Conservation (phyloP, 2,797 vertebrate genomes). For the Darevskia mixta region DNA sequence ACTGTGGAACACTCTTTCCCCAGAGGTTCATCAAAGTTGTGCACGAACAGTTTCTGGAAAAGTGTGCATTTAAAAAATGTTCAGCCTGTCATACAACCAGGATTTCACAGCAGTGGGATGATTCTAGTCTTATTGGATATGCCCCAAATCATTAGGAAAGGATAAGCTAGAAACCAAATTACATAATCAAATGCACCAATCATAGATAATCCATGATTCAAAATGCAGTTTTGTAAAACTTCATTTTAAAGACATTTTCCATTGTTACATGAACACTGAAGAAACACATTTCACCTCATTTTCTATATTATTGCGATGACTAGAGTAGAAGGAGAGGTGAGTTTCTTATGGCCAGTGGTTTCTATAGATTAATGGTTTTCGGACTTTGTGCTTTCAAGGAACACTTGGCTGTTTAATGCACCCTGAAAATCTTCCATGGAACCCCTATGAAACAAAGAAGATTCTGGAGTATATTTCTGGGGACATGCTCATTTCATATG, state of each 20-base stretch:
- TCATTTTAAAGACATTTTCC: neutral
- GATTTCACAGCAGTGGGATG: neutral
- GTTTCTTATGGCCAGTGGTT: neutral
- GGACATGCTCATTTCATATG: neutral
- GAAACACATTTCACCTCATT: neutral
- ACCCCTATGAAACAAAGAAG: neutral
- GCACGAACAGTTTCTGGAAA: conserved; percentile 6
- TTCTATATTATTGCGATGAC: neutral
- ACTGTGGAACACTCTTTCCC: neutral
- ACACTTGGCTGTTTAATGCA: neutral
- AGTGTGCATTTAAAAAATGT: neutral
- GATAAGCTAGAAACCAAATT: neutral
- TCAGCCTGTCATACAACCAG: neutral
- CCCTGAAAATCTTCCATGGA: neutral
- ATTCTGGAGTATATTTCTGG: neutral
- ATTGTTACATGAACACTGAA: neutral
- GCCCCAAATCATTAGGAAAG: neutral
- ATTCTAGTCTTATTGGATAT: neutral
- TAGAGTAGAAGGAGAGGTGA: neutral
- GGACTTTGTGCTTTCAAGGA: neutral
- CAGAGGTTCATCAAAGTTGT: neutral
- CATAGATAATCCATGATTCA: neutral
- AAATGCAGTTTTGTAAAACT: neutral
- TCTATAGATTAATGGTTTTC: neutral
- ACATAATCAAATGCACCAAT: neutral